Conservation (phyloP, 2,797 vertebrate genomes). For the Euphonia xanthogaster region DNA sequence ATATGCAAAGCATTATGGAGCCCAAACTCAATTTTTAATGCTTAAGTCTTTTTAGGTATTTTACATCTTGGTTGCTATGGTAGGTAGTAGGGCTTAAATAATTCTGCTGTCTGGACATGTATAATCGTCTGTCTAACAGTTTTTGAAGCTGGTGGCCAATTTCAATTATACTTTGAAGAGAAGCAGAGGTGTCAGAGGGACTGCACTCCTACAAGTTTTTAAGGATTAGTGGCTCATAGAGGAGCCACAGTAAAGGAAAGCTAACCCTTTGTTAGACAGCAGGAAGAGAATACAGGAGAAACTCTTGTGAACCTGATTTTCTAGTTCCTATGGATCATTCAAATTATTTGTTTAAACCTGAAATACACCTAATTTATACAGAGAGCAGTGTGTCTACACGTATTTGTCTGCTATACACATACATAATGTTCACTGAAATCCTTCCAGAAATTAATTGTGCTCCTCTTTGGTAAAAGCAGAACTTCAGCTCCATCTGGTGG, state of each 20-base stretch:
- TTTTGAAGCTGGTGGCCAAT: not conserved
- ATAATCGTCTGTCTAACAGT: not conserved
- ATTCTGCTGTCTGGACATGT: not conserved
- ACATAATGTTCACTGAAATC: slow-evolving; percentile 1
- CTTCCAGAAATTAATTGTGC: not conserved
- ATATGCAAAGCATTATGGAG: not conserved
- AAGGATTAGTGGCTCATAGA: not conserved
- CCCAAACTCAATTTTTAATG: not conserved
- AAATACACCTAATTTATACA: not conserved
- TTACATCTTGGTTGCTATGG: not conserved
- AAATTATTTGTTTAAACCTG: not conserved
- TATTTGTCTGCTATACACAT: not conserved
- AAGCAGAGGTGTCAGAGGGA: not conserved
- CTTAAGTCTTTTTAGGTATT: not conserved
- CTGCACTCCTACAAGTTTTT: not conserved
- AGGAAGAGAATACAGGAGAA: not conserved
- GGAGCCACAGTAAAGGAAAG: not conserved
- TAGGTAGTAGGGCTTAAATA: not conserved
- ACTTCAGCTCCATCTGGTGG: slow-evolving; percentile 75
- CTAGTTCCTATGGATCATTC: not conserved
- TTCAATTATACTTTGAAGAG: not conserved
- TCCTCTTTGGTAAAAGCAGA: slow-evolving; percentile 23
- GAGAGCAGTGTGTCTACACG: not conserved
- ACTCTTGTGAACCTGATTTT: not conserved
- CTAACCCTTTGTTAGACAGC: not conserved